phyloP scores from a whole-genome alignment of 2,888 invertebrate genomes.

The Mythimna loreyi region DNA sequence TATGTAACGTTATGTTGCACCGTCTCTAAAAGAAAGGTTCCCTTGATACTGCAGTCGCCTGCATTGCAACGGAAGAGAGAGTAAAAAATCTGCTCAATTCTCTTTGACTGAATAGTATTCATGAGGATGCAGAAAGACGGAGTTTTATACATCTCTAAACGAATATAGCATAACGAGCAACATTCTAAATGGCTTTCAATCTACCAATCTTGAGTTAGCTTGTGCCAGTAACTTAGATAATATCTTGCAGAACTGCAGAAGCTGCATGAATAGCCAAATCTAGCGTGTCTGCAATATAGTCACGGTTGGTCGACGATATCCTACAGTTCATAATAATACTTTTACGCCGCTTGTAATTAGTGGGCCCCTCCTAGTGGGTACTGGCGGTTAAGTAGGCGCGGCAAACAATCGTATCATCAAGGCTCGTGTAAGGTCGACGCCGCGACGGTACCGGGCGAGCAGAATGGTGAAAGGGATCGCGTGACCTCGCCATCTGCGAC shows the following conservation, averaged over 20 bases:
- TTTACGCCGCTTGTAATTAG: slow-evolving; percentile 62
- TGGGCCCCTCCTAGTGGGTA: slow-evolving; percentile 59
- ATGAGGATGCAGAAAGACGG: background rate
- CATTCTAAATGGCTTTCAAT: slow-evolving; percentile 17
- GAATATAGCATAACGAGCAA: background rate
- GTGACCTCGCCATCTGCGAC: slow-evolving; percentile 84
- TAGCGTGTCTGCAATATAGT: slow-evolving; percentile 55
- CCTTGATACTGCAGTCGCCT: slow-evolving; percentile 15
- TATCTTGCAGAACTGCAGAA: slow-evolving; percentile 17
- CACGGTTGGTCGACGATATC: slow-evolving; percentile 55
- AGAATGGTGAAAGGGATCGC: slow-evolving; percentile 87
- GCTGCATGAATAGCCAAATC: slow-evolving; percentile 43
- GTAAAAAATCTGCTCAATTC: slow-evolving; percentile 11
- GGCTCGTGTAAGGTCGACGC: slow-evolving; percentile 83
- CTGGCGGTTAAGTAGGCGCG: slow-evolving; percentile 69
- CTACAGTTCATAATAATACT: slow-evolving; percentile 58
- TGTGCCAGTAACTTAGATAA: slow-evolving; percentile 13
- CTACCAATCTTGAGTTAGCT: slow-evolving; percentile 9
- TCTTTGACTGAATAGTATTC: slow-evolving; percentile 21
- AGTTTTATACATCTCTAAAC: slow-evolving; percentile 20
- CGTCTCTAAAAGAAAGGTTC: slow-evolving; percentile 35
- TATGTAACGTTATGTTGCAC: slow-evolving; percentile 42
- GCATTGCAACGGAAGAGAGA: slow-evolving; percentile 14
- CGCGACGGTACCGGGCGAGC: slow-evolving; percentile 78
- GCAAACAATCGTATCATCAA: slow-evolving; percentile 81